A percentile compares a stretch with the other conserved stretches of the same genome.
These are phyloP conservation scores for Erebia aethiops DNA, from an alignment of 2,888 invertebrate genomes.

Conservation along the genomic window DNA sequence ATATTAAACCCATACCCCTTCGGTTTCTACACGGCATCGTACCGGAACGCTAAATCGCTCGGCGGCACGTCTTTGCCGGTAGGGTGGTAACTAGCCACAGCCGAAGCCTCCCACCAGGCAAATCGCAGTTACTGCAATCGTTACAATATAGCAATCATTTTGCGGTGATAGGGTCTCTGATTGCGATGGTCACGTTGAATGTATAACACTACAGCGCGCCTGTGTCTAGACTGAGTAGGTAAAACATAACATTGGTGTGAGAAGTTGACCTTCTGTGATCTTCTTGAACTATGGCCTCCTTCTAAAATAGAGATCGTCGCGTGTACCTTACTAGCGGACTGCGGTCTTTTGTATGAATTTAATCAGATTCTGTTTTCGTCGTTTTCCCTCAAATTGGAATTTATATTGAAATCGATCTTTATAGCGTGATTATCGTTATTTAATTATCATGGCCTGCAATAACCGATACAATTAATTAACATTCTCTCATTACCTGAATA, in stretches of 20 bases:
- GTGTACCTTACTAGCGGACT: conserved; percentile 62
- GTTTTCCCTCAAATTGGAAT: conserved; percentile 68
- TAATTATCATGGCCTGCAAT: too few relatives aligned
- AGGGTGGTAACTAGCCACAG: too few relatives aligned
- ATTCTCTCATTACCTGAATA: background rate
- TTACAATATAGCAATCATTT: too few relatives aligned
- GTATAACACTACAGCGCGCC: too few relatives aligned
- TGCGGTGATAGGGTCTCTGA: too few relatives aligned
- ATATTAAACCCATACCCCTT: too few relatives aligned
- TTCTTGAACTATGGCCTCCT: conserved; percentile 40
- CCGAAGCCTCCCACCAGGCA: too few relatives aligned
- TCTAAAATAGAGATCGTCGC: conserved; percentile 63
- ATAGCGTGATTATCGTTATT: conserved; percentile 4
- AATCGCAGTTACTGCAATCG: too few relatives aligned
- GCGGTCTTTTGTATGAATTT: conserved; percentile 70
- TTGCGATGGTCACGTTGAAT: too few relatives aligned
- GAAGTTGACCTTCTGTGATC: background rate
- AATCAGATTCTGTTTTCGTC: conserved; percentile 66
- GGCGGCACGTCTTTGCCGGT: too few relatives aligned
- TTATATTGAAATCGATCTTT: conserved; percentile 50
- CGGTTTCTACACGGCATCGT: too few relatives aligned
- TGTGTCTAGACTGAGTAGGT: background rate
- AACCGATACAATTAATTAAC: background rate
- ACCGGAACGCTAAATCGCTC: too few relatives aligned
- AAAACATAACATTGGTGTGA: background rate